Base-by-base conservation (phyloP, 2,888 invertebrate species). In the Catonia carolina region DNA sequence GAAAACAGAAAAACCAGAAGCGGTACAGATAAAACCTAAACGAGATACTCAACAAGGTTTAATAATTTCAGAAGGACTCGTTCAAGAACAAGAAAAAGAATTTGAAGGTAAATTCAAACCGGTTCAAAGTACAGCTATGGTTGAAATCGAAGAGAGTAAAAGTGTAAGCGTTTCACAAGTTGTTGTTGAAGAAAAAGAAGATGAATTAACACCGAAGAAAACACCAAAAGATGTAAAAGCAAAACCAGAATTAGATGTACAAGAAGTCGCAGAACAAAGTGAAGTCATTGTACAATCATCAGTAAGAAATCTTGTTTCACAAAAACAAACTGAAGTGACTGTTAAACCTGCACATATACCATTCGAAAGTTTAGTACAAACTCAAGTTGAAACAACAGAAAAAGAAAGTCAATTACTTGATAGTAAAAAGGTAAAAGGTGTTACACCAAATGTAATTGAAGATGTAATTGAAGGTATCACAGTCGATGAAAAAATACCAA, bases 141-240 rank as follows among this genome's bases (percentile, higher is more conserved):
- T 63, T 18, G 61, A 63, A 36, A 71, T 76, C 56, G 71, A 71
- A 59, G 70, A 71, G 53, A 72, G 75, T 37, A 76, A 82, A 69
- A 74, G 82, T 60, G 61, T 83, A 12, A 72, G 77, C n/a, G 77
- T 80, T 8, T 79, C 77, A 42, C 75, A 75, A 59, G 72, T 79
- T 36, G 75, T 77, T 61, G 69, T 77, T 2, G 75, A 75, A 47
- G 79, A 83, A 60, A 77, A 76, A 66, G 85, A 84, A 72, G 73
- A 71, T 39, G 66, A 71, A 31, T 72, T 84, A 12, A 67, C 72
- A 12, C 70, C 71, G 51, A 27, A 48, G 22, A 67, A 68, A 48
- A 70, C 70, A 61, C 66, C 71, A 56, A 67, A 72, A 15, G 60
- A 64, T 49, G 60, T 57, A 2, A 62, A 63, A 55, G 69, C 66